Conservation (phyloP, 2,113 vertebrate species). For the Eulacestoma nigropectus region DNA sequence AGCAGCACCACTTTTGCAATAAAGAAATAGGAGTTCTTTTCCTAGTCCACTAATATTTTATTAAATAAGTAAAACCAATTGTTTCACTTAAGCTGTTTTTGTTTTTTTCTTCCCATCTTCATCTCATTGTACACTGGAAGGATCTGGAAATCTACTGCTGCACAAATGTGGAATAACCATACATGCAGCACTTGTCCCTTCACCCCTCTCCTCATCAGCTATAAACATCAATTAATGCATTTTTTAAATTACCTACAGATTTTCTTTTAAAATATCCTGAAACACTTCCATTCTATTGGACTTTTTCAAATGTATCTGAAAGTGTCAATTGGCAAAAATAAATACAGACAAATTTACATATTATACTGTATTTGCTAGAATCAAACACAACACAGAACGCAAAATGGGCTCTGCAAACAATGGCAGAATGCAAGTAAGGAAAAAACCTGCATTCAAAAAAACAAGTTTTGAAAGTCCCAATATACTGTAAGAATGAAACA, state of each 20-base stretch:
- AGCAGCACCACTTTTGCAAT: neutral
- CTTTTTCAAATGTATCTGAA: neutral
- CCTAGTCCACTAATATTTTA: neutral
- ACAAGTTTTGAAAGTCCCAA: neutral
- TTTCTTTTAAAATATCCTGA: neutral
- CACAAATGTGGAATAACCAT: neutral
- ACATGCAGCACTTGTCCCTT: neutral
- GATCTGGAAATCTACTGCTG: neutral
- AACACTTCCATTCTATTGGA: neutral
- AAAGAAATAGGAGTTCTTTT: neutral
- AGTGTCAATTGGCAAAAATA: neutral
- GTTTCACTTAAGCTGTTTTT: neutral
- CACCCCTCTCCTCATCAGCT: neutral
- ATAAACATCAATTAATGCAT: neutral
- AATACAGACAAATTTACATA: neutral
- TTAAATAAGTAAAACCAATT: neutral
- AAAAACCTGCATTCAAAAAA: neutral
- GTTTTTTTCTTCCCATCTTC: neutral
- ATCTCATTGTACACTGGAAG: neutral
- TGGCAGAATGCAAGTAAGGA: neutral
- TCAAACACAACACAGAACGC: neutral
- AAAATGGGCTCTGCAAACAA: neutral
- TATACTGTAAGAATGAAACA: neutral
- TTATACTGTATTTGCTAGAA: neutral
- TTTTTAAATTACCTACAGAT: neutral